A percentile compares a stretch with the other conserved stretches of the same genome.
Evolutionary conservation across 2,888 invertebrate genomes (phyloP).

Genomic region (Mesochorus sp.): DNA sequence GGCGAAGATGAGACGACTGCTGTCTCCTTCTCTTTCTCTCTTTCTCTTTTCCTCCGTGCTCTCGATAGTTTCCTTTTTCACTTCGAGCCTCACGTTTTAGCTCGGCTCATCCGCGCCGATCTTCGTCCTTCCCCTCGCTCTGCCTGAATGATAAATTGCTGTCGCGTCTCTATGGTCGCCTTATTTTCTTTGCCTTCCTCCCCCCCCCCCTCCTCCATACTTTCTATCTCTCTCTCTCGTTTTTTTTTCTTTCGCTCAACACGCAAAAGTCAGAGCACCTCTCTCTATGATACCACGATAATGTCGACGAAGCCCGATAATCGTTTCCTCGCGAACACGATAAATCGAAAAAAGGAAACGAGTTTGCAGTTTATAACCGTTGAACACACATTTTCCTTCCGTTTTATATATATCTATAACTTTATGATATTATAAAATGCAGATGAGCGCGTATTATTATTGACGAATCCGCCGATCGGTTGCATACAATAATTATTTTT

Average conservation of each 20-base stretch:
- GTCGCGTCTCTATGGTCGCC: slow-evolving; percentile 60
- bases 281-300: slow-evolving; percentile 9
- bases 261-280: slow-evolving; percentile 46
- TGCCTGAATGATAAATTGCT: slow-evolving; percentile 77
- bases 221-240: slow-evolving; percentile 10
- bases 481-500: too few species aligned
- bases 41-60: slow-evolving; percentile 35
- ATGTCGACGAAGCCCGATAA: slow-evolving; percentile 27
- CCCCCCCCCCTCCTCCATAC: slow-evolving; percentile 61
- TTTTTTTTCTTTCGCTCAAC: slow-evolving; percentile 36
- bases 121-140: slow-evolving; percentile 61
- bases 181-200: slow-evolving; percentile 36
- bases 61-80: slow-evolving; percentile 54
- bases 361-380: background rate
- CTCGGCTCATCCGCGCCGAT: slow-evolving; percentile 48
- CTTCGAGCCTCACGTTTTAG: slow-evolving; percentile 50
- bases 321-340: slow-evolving; percentile 19
- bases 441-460: too few species aligned
- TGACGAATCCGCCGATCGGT: too few species aligned
- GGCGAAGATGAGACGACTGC: slow-evolving; percentile 46
- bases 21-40: slow-evolving; percentile 35
- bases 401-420: too few species aligned
- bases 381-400: too few species aligned
- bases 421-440: too few species aligned
- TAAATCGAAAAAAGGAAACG: slow-evolving; percentile 1